Base-by-base conservation (phyloP, 2,888 invertebrate genomes). In the Chouioia cunea region DNA sequence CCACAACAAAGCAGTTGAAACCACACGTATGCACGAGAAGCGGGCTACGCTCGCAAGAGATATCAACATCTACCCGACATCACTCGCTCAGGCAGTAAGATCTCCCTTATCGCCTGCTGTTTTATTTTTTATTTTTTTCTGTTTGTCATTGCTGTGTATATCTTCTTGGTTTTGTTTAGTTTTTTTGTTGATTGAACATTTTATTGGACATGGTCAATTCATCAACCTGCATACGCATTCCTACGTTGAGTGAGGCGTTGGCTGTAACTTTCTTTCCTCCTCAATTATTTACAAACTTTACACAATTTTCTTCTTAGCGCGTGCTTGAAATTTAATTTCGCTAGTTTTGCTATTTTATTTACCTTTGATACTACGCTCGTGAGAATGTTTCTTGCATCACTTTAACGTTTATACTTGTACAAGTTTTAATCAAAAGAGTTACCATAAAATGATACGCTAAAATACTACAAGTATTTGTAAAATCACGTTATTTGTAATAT, bases 71-170 rank as follows among this genome's bases (percentile, higher is more conserved):
- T 76, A 80, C 77, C 71, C 82, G 83, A 70, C 81, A 82, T 76
- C 80, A 81, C 76, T 80, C 81, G 75, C 76, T 82, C 71, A 82
- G 82, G 76, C 83, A 83, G 85, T 85, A 84, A 85, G 85, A 36
- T 84, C 69, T 60, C 48, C 36, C 6, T 14, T n/a, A 4, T n/a
- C 52, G 18, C 18, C 15, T 46, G 57, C 52, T 15, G 44, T 16
- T 12, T 50, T 2, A 16, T 18, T 18, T n/a, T 52, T 20, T 54
- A n/a, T 16, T 54, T 27, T 36, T 54, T 53, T 53, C 15, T 14
- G 22, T 23, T 54, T 15, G 6, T 27, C 27, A 36, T 36, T 10
- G 36, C 36, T 10, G 36, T 36, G 36, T n/a, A n/a, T n/a, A n/a
- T n/a, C n/a, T n/a, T n/a, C n/a, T n/a, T n/a, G n/a, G n/a, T n/a